phyloP scores from a whole-genome alignment of 2,797 vertebrate species.

The Pseudomugil gertrudae region DNA sequence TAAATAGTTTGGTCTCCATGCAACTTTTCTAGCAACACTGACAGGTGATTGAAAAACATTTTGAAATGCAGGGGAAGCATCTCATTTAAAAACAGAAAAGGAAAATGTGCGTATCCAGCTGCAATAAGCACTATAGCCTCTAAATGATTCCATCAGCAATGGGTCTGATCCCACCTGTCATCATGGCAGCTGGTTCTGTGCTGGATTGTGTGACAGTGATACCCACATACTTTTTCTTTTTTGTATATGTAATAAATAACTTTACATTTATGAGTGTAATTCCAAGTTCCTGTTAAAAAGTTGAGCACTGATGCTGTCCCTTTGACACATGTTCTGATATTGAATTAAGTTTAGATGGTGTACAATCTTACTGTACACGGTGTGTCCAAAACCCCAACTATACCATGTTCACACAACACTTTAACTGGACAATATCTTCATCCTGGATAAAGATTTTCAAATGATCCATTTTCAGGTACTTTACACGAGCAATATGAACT shows the following conservation, averaged over 20 bases:
- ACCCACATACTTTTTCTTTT: background rate
- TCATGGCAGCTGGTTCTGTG: background rate
- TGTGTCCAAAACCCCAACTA: background rate
- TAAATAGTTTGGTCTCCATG: too few relatives aligned
- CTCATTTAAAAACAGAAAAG: too few relatives aligned
- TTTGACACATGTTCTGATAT: background rate
- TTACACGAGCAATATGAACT: too few relatives aligned
- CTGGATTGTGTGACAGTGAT: background rate
- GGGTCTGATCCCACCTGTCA: background rate
- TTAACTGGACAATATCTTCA: background rate
- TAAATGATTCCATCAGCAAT: too few relatives aligned
- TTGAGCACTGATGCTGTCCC: background rate
- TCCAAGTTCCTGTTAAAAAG: background rate
- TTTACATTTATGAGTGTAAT: background rate
- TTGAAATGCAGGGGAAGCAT: too few relatives aligned
- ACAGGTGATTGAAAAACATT: too few relatives aligned
- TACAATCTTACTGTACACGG: background rate
- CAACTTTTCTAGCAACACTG: too few relatives aligned
- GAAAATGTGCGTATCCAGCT: too few relatives aligned
- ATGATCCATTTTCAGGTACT: too few relatives aligned
- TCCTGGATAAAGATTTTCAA: background rate
- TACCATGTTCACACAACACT: background rate
- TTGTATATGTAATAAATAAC: background rate
- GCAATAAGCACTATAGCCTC: too few relatives aligned
- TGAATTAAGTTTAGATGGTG: background rate